Evolutionary conservation across 2,888 invertebrate genomes (phyloP), one percentile per base, ranked within the genome.

Genomic region (Auanema freiburgensis): DNA sequence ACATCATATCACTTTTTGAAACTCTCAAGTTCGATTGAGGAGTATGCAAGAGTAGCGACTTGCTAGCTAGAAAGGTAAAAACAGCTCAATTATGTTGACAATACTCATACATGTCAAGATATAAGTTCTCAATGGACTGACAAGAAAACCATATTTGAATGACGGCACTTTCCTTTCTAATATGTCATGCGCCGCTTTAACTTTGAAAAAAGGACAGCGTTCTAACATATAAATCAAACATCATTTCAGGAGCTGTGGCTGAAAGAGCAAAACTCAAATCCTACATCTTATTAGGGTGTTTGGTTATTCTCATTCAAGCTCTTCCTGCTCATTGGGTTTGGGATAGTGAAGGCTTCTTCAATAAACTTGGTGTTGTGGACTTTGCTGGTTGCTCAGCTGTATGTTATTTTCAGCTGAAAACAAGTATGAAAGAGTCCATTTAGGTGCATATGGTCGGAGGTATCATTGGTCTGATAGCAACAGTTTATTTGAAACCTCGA

Each of bases 301-400:
- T 80, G 10, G 77, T 77, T 10, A 76, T 77, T 43, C 50, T 77
- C 6, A 76, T 77, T 11, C 77, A 77, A 57, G 84, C 84, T 44
- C 80, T 85, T 18, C 85, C 85, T 0, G 85, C 85, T 4, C 85
- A 85, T 69, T 85, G 85, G 85, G 79, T 84, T 5, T 85, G 85
- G 85, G 83, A 79, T 12, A 49, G 69, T 33, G 80, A 84, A 56
- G 85, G 85, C 1, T 83, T 79, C 60, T 76, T 83, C 63, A 68
- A 71, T 44, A 67, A 69, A 24, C 46, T 78, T 55, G 79, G 80
- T 2, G 76, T 77, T 53, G 73, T 83, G 25, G 83, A 83, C 67
- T 78, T 83, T 24, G 84, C 84, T 2, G 85, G 85, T 4, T 82
- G 84, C 59, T 84, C 84, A 0, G 83, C 84, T 3, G 85, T 85